These are phyloP conservation scores for Erebia ligea DNA, from an alignment of 2,888 invertebrate species.

Conservation along the genomic window DNA sequence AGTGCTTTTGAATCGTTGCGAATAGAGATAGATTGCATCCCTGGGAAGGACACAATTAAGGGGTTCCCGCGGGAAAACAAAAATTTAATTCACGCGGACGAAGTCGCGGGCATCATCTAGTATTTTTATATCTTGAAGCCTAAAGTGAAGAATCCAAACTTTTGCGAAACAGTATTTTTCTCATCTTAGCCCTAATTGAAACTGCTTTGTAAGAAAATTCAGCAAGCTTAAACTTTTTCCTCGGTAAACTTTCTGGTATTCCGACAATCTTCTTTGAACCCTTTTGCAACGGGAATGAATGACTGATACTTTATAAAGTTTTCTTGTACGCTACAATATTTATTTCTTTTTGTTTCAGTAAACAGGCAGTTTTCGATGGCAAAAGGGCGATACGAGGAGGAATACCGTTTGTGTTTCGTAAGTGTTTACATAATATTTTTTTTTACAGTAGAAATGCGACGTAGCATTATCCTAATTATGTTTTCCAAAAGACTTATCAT, in stretches of 20 bases:
- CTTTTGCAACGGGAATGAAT: constrained; percentile 30
- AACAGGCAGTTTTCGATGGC: constrained; percentile 97
- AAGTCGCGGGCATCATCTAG: too few relatives aligned
- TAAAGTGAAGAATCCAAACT: neutral
- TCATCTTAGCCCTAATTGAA: constrained; percentile 8
- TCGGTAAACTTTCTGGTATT: constrained; percentile 34
- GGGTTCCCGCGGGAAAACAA: too few relatives aligned
- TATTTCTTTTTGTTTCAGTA: constrained; percentile 82
- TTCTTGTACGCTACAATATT: constrained; percentile 24
- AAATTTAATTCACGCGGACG: too few relatives aligned
- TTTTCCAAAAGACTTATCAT: neutral
- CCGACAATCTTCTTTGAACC: constrained; percentile 45
- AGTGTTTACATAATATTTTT: constrained; percentile 75
- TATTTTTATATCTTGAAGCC: neutral
- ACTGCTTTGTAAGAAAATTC: constrained; percentile 23
- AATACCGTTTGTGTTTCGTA: constrained; percentile 98
- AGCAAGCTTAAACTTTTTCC: constrained; percentile 30
- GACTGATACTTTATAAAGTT: constrained; percentile 33
- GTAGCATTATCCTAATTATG: too few relatives aligned
- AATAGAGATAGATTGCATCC: too few relatives aligned
- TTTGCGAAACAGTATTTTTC: constrained; percentile 8
- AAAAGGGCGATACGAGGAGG: constrained; percentile 98
- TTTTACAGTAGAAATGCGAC: neutral
- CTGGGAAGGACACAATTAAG: too few relatives aligned
- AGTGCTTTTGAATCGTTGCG: too few relatives aligned